Evolutionary conservation across 1,140 invertebrate species (phyloP), one percentile per base, ranked within the genome.

Genomic region (Lasioglossum albipes): DNA sequence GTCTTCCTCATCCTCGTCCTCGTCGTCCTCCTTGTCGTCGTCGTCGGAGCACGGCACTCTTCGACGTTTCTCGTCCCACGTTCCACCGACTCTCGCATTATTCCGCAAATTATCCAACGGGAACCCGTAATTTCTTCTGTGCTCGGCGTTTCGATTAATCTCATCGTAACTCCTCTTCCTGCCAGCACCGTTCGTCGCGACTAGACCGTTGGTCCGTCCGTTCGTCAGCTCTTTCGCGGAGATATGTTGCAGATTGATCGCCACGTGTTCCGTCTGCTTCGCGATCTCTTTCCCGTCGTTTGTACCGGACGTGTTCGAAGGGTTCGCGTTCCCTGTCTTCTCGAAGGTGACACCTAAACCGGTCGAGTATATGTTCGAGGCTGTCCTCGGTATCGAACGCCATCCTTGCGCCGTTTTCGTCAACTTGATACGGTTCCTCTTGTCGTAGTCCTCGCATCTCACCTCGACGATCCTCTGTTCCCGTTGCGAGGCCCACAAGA

Each of bases 371-470:
- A 94, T 90, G 85, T 95, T 95, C 54, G 95, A 94, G 87, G 94
- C 94, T 77, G 96, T 97, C 74, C 96, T 94, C 78, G 97, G 97
- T 93, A 97, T 96, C 31, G 96, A 96, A 61, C 96, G 95, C 97
- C 97, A 97, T 87, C 97, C 97, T 88, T 95, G 94, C 4, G 96
- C 94, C 6, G 96, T 97, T 89, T 97, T 96, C 69, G 96, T 96
- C 85, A 97, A 92, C 82, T 96, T 95, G 80, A 97, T 96, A 18
- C 97, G 95, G 93, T 97, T 97, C 59, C 96, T 93, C 88, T 96
- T 95, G 92, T 97, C 96, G 93, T 97, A 97, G 90, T 97, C 97
- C 92, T 97, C 97, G 93, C 96, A 97, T 89, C 95, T 95, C 82
- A 97, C 96, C 91, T 97, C 96, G 88, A 97, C 95, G 87, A 97